A percentile compares a stretch with the other conserved stretches of the same genome.
Conservation (phyloP, 2,797 vertebrate genomes). For the Diplodus puntazzo region DNA sequence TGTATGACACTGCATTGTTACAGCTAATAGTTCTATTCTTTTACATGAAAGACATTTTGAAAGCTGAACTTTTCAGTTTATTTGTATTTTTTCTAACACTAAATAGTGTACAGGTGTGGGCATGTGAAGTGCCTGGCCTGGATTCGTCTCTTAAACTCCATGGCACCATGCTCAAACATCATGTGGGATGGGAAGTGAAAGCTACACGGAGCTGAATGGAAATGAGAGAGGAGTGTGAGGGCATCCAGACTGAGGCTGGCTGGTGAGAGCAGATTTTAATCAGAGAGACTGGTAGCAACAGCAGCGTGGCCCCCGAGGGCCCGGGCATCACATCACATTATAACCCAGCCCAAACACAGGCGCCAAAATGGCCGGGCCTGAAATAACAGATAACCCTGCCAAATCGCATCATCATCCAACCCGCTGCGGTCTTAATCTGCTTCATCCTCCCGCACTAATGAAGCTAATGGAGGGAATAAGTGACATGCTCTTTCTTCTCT, state of each 20-base stretch:
- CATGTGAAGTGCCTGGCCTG: constrained; percentile 45
- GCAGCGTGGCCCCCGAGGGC: constrained; percentile 67
- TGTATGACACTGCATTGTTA: neutral
- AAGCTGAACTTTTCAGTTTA: neutral
- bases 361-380: constrained; percentile 73
- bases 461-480: constrained; percentile 83
- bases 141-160: constrained; percentile 39
- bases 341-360: constrained; percentile 68
- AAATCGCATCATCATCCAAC: constrained; percentile 78
- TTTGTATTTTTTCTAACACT: neutral
- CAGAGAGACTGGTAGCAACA: constrained; percentile 75
- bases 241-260: constrained; percentile 70
- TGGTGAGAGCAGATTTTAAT: constrained; percentile 78
- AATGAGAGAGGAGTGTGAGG: constrained; percentile 67
- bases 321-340: constrained; percentile 78
- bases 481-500: constrained; percentile 74
- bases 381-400: constrained; percentile 84
- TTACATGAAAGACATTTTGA: neutral
- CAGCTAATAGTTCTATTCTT: neutral
- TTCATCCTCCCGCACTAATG: constrained; percentile 76
- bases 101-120: constrained; percentile 10
- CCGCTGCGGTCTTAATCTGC: constrained; percentile 79
- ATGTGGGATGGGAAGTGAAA: constrained; percentile 62
- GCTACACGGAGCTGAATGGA: constrained; percentile 40
- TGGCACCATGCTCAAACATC: constrained; percentile 32